Evolutionary conservation across 2,113 vertebrate genomes (phyloP).

Genomic region (Meleagris gallopavo): DNA sequence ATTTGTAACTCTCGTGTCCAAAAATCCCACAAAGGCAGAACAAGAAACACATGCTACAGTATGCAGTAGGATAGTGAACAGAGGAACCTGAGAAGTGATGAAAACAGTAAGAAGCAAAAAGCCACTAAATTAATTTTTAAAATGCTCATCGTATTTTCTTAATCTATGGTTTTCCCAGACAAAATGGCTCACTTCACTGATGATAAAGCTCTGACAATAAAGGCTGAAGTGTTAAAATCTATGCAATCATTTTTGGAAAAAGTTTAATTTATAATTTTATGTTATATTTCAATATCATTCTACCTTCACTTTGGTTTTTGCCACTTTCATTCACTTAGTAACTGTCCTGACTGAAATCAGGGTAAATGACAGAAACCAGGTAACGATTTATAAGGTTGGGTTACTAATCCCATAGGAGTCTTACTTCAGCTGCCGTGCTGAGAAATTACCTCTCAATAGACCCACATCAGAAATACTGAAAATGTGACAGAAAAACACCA

Average conservation of each 20-base stretch:
- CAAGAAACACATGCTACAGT: neutral
- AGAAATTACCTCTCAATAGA: conserved; percentile 50
- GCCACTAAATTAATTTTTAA: neutral
- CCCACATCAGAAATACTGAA: conserved; percentile 70
- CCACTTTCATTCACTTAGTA: neutral
- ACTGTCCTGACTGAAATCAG: conserved; percentile 54
- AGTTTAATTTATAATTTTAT: conserved; percentile 35
- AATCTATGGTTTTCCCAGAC: neutral
- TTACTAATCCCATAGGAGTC: conserved; percentile 19
- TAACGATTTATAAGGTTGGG: conserved; percentile 47
- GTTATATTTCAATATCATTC: neutral
- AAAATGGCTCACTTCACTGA: neutral
- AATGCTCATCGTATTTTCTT: neutral
- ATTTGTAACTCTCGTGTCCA: conserved; percentile 30
- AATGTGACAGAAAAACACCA: conserved; percentile 65
- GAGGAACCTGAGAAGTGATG: neutral
- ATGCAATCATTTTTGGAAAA: neutral
- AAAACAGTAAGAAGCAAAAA: neutral
- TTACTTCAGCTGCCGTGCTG: conserved; percentile 12
- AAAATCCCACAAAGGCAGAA: conserved; percentile 40
- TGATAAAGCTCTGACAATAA: neutral
- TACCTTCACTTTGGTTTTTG: neutral
- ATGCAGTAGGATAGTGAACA: neutral
- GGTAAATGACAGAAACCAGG: conserved; percentile 52
- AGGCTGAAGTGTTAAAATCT: neutral